Conservation (phyloP, 2,113 vertebrate genomes). For the Glaucomys volans region DNA sequence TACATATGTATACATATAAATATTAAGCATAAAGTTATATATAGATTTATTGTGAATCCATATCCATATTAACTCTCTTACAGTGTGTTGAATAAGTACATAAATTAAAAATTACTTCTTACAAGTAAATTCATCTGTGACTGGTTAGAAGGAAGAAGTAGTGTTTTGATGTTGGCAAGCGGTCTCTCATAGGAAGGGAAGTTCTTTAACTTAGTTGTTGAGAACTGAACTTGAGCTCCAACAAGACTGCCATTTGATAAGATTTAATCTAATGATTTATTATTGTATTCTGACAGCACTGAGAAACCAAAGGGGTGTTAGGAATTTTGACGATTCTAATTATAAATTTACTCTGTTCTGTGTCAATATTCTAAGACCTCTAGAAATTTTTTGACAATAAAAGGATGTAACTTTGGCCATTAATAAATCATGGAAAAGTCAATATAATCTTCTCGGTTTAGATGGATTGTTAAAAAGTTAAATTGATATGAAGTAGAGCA, state of each 20-base stretch:
- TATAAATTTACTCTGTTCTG: constrained; percentile 2
- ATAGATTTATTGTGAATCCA: not conserved
- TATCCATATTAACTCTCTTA: not conserved
- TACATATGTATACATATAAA: not conserved
- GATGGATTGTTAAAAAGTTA: not conserved
- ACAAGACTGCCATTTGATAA: not conserved
- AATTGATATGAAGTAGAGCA: not conserved
- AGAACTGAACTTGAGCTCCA: not conserved
- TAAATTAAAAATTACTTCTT: not conserved
- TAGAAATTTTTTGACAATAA: not conserved
- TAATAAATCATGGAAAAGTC: constrained; percentile 33
- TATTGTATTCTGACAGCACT: not conserved
- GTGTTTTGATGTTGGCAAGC: not conserved
- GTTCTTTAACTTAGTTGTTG: not conserved
- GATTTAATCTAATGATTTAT: constrained; percentile 33
- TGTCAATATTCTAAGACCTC: not conserved
- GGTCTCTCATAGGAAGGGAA: not conserved
- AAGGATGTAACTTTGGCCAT: not conserved
- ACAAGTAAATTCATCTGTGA: not conserved
- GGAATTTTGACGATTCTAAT: constrained; percentile 29
- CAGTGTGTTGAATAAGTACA: not conserved
- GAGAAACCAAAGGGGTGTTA: not conserved
- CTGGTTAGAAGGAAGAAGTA: not conserved
- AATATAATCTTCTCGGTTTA: not conserved
- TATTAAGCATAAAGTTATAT: not conserved